phyloP scores from a whole-genome alignment of 2,797 vertebrate species.

The Neomorphus geoffroyi region DNA sequence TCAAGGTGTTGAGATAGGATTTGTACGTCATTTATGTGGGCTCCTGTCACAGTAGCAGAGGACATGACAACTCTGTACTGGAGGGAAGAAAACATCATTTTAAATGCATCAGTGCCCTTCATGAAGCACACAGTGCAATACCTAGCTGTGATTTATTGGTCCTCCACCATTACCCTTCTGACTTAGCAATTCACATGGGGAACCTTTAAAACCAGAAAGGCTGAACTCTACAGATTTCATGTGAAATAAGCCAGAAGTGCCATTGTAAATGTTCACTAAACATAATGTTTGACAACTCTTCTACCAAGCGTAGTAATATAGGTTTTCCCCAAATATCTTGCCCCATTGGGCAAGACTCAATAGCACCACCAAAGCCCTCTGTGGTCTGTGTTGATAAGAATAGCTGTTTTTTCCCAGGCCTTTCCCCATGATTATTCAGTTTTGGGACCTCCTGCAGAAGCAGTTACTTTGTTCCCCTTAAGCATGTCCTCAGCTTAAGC shows the following conservation, averaged over 20 bases:
- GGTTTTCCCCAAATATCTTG: not conserved
- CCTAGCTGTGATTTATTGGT: not conserved
- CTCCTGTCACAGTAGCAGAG: not conserved
- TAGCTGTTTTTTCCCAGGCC: not conserved
- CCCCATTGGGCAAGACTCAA: not conserved
- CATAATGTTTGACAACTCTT: not conserved
- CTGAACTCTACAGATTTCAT: not conserved
- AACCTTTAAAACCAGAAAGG: not conserved
- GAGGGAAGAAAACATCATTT: not conserved
- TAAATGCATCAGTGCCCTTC: not conserved
- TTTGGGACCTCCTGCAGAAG: not conserved
- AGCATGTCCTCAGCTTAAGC: not conserved
- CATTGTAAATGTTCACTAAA: not conserved
- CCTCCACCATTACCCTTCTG: not conserved
- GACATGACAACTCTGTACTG: not conserved
- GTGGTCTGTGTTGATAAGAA: not conserved
- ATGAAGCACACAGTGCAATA: not conserved
- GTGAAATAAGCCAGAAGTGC: not conserved
- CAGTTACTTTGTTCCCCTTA: not conserved
- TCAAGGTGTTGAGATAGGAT: not conserved
- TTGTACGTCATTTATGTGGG: not conserved
- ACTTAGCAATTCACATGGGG: not conserved
- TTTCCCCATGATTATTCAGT: not conserved
- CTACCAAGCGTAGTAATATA: not conserved
- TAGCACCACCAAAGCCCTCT: not conserved